Evolutionary conservation across 2,888 invertebrate species (phyloP), one percentile per base, ranked within the genome.

Genomic region (Melanostoma scalare): DNA sequence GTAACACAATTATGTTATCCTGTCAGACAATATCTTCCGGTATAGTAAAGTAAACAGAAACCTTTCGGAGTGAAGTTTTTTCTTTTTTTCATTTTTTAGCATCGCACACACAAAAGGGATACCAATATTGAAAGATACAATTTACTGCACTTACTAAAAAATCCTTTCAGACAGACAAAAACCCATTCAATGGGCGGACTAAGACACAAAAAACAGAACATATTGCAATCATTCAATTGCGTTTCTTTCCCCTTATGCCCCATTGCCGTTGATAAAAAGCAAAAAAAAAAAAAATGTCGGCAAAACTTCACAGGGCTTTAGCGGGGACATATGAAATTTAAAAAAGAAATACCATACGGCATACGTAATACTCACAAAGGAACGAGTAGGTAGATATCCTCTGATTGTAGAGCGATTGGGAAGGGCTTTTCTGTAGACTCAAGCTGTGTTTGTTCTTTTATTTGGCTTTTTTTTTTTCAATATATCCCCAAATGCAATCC

Each of bases 1-100:
- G 60, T 48, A 76, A 77, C 72, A 77, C 71, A 81, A 76, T 81
- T 80, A 68, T 56, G 50, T 81, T 68, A 81, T 68, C 76, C 71
- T 76, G 76, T 67, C 72, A 61, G 76, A 50, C 42, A 81, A 81
- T 72, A 76, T 81, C 81, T 61, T 67, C 60, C 60, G 71, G 76
- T 81, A 76, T 71, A 72, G 71, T 63, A 77, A 63, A 61, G 63
- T 61, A 81, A 81, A 81, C 67, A 72, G 30, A 65, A 81, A 44
- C 58, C 76, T 53, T 69, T 52, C 48, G 35, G 44, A 58, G 56
- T 33, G 20, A 20, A 20, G 20, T 55, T 3, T 35, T 30, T 5
- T n/a, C 30, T 31, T 52, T 10, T 65, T n/a, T 20, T 52, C 44
- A n/a, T 44, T 52, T 50, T 65, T 36, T 52, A 30, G 42, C 10